phyloP scores from a whole-genome alignment of 2,113 vertebrate species.

The western clawed frog (Xenopus tropicalis) region UCB_Xtro_10.0 CM004450.2:1110001-1110500 shows the following conservation, averaged over 20 bases:
- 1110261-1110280: conserved; percentile 68
- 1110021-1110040: too few relatives aligned
- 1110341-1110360: conserved; percentile 72
- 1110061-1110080: too few relatives aligned
- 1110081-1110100: too few relatives aligned
- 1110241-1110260: conserved; percentile 69
- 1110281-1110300: conserved; percentile 73
- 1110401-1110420: conserved; percentile 53
- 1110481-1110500: too few relatives aligned
- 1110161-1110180: too few relatives aligned
- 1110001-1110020: too few relatives aligned
- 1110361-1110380: conserved; percentile 74
- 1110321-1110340: conserved; percentile 72
- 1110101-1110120: too few relatives aligned
- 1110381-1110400: conserved; percentile 73
- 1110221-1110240: conserved; percentile 78
- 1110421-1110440: conserved; percentile 38
- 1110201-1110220: conserved; percentile 66
- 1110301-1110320: conserved; percentile 74
- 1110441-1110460: neutral
- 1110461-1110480: too few relatives aligned
- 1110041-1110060: too few relatives aligned
- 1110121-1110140: too few relatives aligned
- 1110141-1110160: too few relatives aligned
- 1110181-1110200: conserved; percentile 54